A percentile compares a stretch with the other conserved stretches of the same genome.
Evolutionary conservation across 2,888 invertebrate species (phyloP).

Genomic region (Lutraria lutraria): DNA sequence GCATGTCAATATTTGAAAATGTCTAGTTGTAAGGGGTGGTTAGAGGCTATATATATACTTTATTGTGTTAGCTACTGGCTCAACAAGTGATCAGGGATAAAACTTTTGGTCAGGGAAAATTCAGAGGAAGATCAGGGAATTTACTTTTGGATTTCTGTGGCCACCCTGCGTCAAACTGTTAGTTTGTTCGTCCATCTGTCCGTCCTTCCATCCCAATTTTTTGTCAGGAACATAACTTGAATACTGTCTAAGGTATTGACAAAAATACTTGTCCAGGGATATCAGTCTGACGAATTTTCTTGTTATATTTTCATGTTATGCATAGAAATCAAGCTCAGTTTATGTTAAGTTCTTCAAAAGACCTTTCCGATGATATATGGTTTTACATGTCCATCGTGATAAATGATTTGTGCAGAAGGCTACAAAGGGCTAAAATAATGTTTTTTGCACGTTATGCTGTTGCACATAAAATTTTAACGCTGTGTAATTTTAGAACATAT

Average conservation of each 20-base stretch:
- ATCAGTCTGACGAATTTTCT: too few species aligned
- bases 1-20: too few species aligned
- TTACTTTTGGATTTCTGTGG: constrained; percentile 1
- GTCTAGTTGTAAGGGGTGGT: too few species aligned
- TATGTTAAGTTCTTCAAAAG: constrained; percentile 1
- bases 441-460: constrained; percentile 1
- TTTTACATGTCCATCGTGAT: too few species aligned
- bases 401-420: too few species aligned
- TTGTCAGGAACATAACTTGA: too few species aligned
- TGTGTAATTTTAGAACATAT: constrained; percentile 1
- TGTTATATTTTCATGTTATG: constrained; percentile 1
- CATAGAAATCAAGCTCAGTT: constrained; percentile 1
- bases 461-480: constrained; percentile 1
- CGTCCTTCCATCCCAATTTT: constrained; percentile 1
- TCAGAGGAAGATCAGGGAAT: not conserved
- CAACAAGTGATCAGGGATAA: too few species aligned
- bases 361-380: constrained; percentile 1
- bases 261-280: too few species aligned
- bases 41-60: too few species aligned
- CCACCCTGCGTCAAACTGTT: constrained; percentile 1
- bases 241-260: too few species aligned
- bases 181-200: constrained; percentile 1
- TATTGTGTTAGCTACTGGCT: too few species aligned
- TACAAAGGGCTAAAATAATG: constrained; percentile 1
- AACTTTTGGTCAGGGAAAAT: too few species aligned